Evolutionary conservation across 2,113 vertebrate species (phyloP).

Genomic region (Gambusia holbrooki): DNA sequence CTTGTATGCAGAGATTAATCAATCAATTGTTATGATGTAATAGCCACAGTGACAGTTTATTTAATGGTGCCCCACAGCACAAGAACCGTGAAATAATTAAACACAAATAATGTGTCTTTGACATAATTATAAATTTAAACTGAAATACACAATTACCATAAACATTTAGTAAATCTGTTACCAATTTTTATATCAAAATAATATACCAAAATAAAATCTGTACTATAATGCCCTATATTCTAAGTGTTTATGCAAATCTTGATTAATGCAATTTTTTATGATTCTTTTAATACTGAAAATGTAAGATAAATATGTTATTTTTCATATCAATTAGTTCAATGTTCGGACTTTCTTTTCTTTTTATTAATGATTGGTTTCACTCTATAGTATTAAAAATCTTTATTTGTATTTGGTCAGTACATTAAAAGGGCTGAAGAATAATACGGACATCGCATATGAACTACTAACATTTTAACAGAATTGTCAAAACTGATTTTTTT

Average conservation of each 20-base stretch:
- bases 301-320: background rate
- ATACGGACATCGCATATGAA: slow-evolving; percentile 95
- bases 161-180: no score
- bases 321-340: background rate
- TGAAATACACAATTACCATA: no score
- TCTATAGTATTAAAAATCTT: slow-evolving; percentile 96
- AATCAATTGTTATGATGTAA: no score
- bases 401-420: slow-evolving; percentile 99
- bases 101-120: no score
- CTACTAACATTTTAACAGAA: slow-evolving; percentile 95
- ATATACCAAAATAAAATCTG: no score
- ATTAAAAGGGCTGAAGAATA: slow-evolving; percentile 98
- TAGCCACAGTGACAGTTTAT: no score
- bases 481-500: slow-evolving; percentile 66
- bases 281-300: background rate
- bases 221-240: background rate
- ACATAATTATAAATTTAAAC: no score
- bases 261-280: background rate
- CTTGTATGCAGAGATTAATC: no score
- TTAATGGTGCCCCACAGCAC: no score
- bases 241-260: background rate
- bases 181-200: no score
- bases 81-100: no score
- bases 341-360: background rate
- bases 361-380: slow-evolving; percentile 46